phyloP scores from a whole-genome alignment of 2,888 invertebrate genomes.

The Eustalomyia histrio region DNA sequence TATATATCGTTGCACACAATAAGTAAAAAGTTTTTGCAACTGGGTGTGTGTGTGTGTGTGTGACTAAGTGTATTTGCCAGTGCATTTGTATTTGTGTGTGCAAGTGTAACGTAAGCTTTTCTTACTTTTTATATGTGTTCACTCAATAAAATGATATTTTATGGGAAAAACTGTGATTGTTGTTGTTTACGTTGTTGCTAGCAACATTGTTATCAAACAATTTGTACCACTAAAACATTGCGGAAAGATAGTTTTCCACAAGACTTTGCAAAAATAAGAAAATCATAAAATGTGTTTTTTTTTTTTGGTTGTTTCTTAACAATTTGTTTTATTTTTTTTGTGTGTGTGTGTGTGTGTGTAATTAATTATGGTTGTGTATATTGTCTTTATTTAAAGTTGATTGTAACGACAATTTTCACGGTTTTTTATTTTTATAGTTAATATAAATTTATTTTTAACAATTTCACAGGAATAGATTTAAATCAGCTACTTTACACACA shows the following conservation, averaged over 20 bases:
- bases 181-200: conserved; percentile 10
- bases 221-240: conserved; percentile 19
- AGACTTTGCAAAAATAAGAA: not conserved
- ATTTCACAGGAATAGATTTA: too few species aligned
- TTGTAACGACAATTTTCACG: not conserved
- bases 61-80: not conserved
- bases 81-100: too few species aligned
- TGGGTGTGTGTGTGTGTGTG: not conserved
- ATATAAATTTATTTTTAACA: too few species aligned
- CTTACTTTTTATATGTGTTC: not conserved
- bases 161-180: conserved; percentile 26
- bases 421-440: not conserved
- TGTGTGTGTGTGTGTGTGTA: too few species aligned
- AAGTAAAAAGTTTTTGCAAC: not conserved
- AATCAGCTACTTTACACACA: too few species aligned
- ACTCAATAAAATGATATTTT: conserved; percentile 7
- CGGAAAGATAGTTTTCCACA: conserved; percentile 28
- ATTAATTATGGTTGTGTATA: not conserved
- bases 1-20: conserved; percentile 3
- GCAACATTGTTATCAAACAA: conserved; percentile 34
- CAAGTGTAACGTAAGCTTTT: not conserved
- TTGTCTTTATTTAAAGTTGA: not conserved
- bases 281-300: not conserved
- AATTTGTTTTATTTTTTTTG: not conserved
- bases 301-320: not conserved